phyloP scores from a whole-genome alignment of 2,888 invertebrate genomes.

The Netelia virgata region DNA sequence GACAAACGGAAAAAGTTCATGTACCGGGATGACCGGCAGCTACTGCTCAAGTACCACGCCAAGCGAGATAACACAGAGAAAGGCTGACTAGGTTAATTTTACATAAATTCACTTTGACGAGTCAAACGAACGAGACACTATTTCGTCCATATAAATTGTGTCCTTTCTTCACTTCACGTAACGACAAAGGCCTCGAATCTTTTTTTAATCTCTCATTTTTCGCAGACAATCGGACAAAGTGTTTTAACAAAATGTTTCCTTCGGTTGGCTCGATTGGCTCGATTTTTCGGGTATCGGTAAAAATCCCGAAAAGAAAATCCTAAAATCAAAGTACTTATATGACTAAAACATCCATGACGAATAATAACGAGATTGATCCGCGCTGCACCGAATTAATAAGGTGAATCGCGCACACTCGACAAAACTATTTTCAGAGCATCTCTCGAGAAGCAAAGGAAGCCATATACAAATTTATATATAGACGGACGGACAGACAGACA shows the following conservation, averaged over 20 bases:
- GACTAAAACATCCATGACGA: conserved; percentile 29
- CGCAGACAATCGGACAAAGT: conserved; percentile 12
- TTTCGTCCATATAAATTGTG: conserved; percentile 26
- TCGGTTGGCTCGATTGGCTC: conserved; percentile 29
- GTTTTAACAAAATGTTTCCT: conserved; percentile 17
- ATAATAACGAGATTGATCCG: conserved; percentile 21
- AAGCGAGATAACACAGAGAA: conserved; percentile 83
- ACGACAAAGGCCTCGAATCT: conserved; percentile 15
- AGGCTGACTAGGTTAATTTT: conserved; percentile 84
- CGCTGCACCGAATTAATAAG: conserved; percentile 29
- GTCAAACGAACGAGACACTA: conserved; percentile 27
- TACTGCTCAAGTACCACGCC: conserved; percentile 84
- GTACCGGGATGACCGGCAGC: conserved; percentile 81
- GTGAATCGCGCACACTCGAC: conserved; percentile 21
- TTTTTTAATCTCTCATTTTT: not conserved
- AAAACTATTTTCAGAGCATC: conserved; percentile 26
- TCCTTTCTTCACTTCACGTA: conserved; percentile 7
- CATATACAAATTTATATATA: conserved; percentile 74
- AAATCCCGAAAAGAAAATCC: conserved; percentile 31
- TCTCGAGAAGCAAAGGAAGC: conserved; percentile 22
- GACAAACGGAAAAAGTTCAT: conserved; percentile 70
- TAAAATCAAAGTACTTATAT: conserved; percentile 63
- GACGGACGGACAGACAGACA: no score
- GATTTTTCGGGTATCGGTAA: conserved; percentile 16
- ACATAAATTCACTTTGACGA: conserved; percentile 69